Percentiles rank a stretch among this genome's conserved stretches.
Evolutionary conservation across 2,888 invertebrate species (phyloP).

Genomic region (Nemoura dubitans): DNA sequence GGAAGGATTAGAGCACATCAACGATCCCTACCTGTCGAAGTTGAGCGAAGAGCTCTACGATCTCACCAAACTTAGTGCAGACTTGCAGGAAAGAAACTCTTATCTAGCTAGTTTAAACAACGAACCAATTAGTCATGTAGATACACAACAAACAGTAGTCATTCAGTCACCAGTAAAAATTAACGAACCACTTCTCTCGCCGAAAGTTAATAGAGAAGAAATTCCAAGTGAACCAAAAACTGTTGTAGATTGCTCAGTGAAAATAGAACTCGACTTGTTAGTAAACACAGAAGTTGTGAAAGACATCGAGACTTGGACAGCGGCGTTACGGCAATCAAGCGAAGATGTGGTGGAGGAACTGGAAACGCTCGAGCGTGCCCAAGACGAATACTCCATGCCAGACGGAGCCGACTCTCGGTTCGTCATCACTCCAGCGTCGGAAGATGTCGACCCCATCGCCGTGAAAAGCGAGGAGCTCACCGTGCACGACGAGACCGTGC

Average conservation of each 20-base stretch:
- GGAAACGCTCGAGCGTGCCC: constrained; percentile 42
- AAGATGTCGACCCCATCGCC: constrained; percentile 16
- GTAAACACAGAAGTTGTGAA: constrained; percentile 35
- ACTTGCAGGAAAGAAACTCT: constrained; percentile 68
- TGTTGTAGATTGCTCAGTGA: constrained; percentile 24
- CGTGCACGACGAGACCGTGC: constrained; percentile 36
- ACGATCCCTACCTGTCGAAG: constrained; percentile 70
- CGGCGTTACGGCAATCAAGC: constrained; percentile 44
- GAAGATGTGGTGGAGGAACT: constrained; percentile 48
- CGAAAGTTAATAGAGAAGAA: constrained; percentile 41
- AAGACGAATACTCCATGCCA: background rate
- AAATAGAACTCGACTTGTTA: constrained; percentile 36
- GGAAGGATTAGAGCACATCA: constrained; percentile 59
- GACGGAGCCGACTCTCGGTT: constrained; percentile 1
- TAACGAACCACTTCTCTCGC: constrained; percentile 36
- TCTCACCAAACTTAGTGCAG: constrained; percentile 67
- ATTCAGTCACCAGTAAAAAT: constrained; percentile 62
- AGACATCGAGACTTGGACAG: constrained; percentile 39
- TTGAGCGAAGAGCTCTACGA: constrained; percentile 68
- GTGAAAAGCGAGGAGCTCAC: constrained; percentile 28
- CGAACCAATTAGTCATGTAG: constrained; percentile 26
- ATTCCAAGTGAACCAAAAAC: constrained; percentile 19
- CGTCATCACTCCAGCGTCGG: constrained; percentile 22
- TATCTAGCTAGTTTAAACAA: constrained; percentile 65
- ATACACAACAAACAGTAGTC: background rate